Percentiles rank a stretch among this genome's conserved stretches.
These are phyloP conservation scores for Xerus inauris DNA, from an alignment of 2,113 vertebrate species.

Conservation along the genomic window DNA sequence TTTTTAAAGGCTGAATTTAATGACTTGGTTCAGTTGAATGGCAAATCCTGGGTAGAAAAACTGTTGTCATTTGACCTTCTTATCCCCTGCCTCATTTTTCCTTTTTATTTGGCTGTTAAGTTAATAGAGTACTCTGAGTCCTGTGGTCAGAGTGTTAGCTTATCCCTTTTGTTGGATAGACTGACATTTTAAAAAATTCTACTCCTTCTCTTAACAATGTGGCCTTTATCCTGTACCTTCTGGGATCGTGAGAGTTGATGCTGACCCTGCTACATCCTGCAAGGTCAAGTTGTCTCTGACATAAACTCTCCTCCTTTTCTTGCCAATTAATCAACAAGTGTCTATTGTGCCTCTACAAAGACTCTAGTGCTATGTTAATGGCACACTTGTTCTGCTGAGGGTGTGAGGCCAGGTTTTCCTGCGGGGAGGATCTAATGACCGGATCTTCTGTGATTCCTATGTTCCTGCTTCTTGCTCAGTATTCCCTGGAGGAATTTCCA, in stretches of 20 bases:
- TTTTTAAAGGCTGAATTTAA: conserved; percentile 17
- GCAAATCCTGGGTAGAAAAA: not conserved
- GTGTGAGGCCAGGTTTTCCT: not conserved
- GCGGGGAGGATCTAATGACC: not conserved
- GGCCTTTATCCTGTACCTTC: not conserved
- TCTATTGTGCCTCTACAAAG: not conserved
- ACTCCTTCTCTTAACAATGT: not conserved
- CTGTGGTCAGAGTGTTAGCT: not conserved
- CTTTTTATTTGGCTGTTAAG: conserved; percentile 13
- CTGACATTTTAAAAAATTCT: not conserved
- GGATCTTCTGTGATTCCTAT: not conserved
- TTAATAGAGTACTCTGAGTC: not conserved
- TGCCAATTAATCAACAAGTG: not conserved
- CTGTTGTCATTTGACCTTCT: not conserved
- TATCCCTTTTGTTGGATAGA: not conserved
- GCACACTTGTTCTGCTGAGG: not conserved
- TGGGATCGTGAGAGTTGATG: not conserved
- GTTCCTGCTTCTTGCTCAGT: not conserved
- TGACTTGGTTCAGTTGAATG: not conserved
- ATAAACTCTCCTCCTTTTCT: not conserved
- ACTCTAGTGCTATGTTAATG: not conserved
- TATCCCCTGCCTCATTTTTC: not conserved
- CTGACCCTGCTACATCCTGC: not conserved
- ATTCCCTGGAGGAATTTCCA: not conserved
- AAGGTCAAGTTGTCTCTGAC: conserved; percentile 55